These are phyloP conservation scores for Drosophila paucipuncta DNA, from an alignment of 2,888 invertebrate species.

Conservation along the genomic window DNA sequence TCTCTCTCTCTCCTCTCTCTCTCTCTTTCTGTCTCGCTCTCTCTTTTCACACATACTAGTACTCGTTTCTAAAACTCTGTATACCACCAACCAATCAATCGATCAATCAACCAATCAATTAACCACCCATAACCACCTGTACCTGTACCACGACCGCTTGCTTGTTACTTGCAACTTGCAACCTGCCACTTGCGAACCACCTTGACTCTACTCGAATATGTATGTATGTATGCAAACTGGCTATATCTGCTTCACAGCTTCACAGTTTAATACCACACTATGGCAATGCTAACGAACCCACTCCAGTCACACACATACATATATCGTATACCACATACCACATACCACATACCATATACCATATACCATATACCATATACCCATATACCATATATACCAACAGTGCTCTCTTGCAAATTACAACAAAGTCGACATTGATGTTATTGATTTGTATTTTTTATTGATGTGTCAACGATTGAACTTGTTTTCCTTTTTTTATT, in stretches of 20 bases:
- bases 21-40: background rate
- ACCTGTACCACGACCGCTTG: background rate
- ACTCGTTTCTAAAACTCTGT: slow-evolving; percentile 27
- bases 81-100: background rate
- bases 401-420: background rate
- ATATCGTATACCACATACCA: background rate
- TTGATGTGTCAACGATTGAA: background rate
- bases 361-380: no score
- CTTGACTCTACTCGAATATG: slow-evolving; percentile 32
- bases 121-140: background rate
- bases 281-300: background rate
- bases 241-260: slow-evolving; percentile 1
- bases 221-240: slow-evolving; percentile 32
- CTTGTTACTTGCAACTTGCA: background rate
- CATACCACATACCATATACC: background rate
- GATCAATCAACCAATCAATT: background rate
- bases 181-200: background rate
- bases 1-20: background rate
- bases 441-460: background rate
- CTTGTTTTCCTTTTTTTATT: background rate
- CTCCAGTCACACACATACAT: background rate
- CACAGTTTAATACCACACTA: background rate
- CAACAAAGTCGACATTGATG: background rate
- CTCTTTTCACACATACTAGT: slow-evolving; percentile 1
- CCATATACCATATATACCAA: no score